These are phyloP conservation scores for Emesis russula DNA, from an alignment of 2,888 invertebrate genomes.

Conservation along the genomic window DNA sequence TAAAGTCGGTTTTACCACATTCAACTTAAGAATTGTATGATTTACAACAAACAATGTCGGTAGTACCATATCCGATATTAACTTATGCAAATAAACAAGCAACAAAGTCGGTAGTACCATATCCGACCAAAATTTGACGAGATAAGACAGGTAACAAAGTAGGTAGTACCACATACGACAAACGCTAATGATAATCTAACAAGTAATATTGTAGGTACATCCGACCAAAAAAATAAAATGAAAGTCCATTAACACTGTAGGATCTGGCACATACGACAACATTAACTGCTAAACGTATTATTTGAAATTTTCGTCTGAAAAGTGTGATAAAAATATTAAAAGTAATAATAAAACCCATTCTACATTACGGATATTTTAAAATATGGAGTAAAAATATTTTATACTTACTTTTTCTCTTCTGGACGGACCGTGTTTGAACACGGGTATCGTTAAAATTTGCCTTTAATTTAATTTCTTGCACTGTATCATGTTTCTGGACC, in stretches of 20 bases:
- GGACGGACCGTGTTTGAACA: no score
- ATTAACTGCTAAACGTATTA: conserved; percentile 33
- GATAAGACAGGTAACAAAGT: conserved; percentile 28
- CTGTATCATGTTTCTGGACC: no score
- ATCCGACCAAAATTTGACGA: conserved; percentile 27
- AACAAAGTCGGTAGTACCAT: conserved; percentile 5
- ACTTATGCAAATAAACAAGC: no score
- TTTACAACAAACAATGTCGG: conserved; percentile 17
- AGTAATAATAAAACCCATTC: no score
- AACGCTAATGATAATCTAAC: conserved; percentile 23
- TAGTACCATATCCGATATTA: no score
- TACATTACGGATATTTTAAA: no score
- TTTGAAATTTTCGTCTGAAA: conserved; percentile 18
- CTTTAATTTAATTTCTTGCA: no score
- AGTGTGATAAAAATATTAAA: no score
- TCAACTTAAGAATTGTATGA: conserved; percentile 30
- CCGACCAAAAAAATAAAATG: conserved; percentile 3
- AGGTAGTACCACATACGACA: conserved; percentile 38
- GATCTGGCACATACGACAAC: conserved; percentile 31
- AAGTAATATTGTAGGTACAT: conserved; percentile 16
- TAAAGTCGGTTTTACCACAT: conserved; percentile 37
- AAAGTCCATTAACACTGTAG: conserved; percentile 27
- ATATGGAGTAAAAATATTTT: no score
- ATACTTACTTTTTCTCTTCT: no score
- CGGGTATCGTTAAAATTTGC: no score